A percentile compares a stretch with the other conserved stretches of the same genome.
phyloP scores from a whole-genome alignment of 2,888 invertebrate genomes.

The Lasioglossum figueresi region DNA sequence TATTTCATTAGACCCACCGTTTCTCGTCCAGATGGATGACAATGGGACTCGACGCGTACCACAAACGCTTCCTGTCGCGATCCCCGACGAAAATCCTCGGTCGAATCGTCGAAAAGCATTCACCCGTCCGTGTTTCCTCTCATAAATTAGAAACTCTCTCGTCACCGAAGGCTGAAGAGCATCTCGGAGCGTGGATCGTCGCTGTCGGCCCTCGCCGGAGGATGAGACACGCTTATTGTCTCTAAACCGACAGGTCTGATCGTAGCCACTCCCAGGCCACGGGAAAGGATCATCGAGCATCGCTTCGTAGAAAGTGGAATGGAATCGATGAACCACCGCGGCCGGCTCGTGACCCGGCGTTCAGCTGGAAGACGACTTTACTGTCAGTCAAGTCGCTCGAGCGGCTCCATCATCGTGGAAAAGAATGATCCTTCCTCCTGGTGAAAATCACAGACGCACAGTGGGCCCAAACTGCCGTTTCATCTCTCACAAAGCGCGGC shows the following conservation, averaged over 20 bases:
- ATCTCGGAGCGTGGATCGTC: not conserved
- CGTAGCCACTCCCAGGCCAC: constrained; percentile 50
- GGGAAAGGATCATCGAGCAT: constrained; percentile 32
- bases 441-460: constrained; percentile 23
- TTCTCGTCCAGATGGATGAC: not conserved
- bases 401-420: constrained; percentile 13
- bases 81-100: not conserved
- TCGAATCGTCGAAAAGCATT: not conserved
- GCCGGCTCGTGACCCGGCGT: constrained; percentile 49
- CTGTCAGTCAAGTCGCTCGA: constrained; percentile 34
- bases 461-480: not conserved
- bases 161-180: constrained; percentile 1
- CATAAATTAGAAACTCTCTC: constrained; percentile 43
- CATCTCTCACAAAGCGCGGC: not conserved
- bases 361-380: constrained; percentile 34
- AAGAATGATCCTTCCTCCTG: constrained; percentile 15
- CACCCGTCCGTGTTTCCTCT: not conserved
- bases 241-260: constrained; percentile 44
- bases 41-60: not conserved
- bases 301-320: constrained; percentile 64
- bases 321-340: constrained; percentile 57
- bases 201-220: not conserved
- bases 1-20: not conserved
- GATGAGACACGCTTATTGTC: constrained; percentile 36
- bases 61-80: not conserved